These are phyloP conservation scores for Myrmophylax atrothorax DNA, from an alignment of 2,113 vertebrate genomes.

Conservation along the genomic window DNA sequence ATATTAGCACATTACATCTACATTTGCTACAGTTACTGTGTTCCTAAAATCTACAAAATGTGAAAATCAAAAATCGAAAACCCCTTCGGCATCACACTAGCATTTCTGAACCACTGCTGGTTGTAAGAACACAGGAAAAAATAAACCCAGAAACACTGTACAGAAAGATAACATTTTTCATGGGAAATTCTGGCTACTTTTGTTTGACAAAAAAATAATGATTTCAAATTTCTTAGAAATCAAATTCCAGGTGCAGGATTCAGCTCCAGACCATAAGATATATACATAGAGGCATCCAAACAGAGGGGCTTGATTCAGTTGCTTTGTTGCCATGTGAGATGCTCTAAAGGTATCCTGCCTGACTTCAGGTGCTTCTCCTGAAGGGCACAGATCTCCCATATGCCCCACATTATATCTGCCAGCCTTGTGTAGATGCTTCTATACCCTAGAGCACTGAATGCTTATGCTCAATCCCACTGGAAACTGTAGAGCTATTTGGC, in stretches of 20 bases:
- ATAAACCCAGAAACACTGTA: neutral
- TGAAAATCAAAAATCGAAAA: too few relatives aligned
- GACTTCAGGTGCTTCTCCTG: neutral
- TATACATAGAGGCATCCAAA: neutral
- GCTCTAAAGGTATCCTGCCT: neutral
- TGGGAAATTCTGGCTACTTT: neutral
- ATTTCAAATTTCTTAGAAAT: neutral
- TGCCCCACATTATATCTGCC: neutral
- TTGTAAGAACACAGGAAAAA: neutral
- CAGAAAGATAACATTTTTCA: neutral
- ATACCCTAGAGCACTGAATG: neutral
- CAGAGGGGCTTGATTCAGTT: neutral
- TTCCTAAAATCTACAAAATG: too few relatives aligned
- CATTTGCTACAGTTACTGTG: too few relatives aligned
- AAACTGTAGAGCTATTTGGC: neutral
- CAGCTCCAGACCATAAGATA: neutral
- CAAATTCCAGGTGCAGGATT: neutral
- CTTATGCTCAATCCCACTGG: neutral
- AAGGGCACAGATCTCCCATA: neutral
- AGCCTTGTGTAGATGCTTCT: neutral
- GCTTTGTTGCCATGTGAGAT: neutral
- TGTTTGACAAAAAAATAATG: neutral
- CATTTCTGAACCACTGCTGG: neutral
- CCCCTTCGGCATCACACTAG: too few relatives aligned
- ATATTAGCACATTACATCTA: too few relatives aligned